Base-by-base conservation (phyloP, 2,797 vertebrate species). In the Phyllotis vaccarum region DNA sequence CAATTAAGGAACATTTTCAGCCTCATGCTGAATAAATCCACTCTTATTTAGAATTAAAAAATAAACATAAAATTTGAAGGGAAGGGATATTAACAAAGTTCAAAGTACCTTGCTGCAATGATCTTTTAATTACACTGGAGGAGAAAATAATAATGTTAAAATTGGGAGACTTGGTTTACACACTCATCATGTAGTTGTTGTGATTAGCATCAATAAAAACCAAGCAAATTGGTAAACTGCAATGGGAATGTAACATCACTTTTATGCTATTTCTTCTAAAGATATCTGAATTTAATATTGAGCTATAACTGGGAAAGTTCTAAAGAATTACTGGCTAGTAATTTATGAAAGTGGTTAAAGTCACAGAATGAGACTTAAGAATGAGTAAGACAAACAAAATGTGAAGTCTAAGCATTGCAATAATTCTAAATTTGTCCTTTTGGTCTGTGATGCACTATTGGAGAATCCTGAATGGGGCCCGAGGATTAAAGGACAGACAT, bases 251-350 rank as follows among this genome's bases (percentile, higher is more conserved):
- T 11, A 40, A 4, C 76, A 29, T 7, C 34, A 37, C 5, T 52
- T 86, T 74, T 52, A 54, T 95, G 72, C 10, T 94, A n/a, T 93
- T 95, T 96, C 60, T 91, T 49, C 54, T 60, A 79, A 86, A 31
- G 88, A 46, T 78, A 70, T 21, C 54, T 80, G 11, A 86, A 49
- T 96, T 82, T 89, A 64, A 86, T 52, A 13, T 56, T 83, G 79
- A 86, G 19, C 22, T 16, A 16, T 72, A 43, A 66, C n/a, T 81
- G 70, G 93, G 52, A 37, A 66, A 29, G 60, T 70, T 66, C 24
- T 91, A 76, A 5, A 49, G 60, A 43, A 40, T 74, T 58, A 40
- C 58, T 72, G 43, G 16, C 6, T 3, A 90, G 19, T 86, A 52
- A 80, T 68, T 93, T 93, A 52, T 31, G 56, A n/a, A 95, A 58